Base-by-base conservation (phyloP, 2,113 vertebrate species). In the Oophaga pumilio region DNA sequence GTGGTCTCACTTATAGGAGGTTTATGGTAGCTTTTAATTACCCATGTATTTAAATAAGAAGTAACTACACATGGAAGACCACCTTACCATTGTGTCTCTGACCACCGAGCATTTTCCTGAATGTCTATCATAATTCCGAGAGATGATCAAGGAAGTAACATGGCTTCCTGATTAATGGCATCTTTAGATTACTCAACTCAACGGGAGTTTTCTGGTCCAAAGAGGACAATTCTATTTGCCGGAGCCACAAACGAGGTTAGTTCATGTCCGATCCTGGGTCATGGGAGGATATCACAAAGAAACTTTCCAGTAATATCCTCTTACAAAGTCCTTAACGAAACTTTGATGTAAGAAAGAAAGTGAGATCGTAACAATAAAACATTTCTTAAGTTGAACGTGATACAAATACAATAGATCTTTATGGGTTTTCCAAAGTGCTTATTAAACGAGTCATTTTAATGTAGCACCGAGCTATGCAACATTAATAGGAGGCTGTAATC, bases 391-490 rank as follows among this genome's bases (percentile, higher is more conserved):
- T 13, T 60, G 56, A n/a, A 33, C 28, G 18, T 82, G 80, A 82
- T 82, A 49, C 43, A 82, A 66, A 66, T 82, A 82, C 80, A 82
- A 66, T 82, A 66, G 80, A 82, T 14, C 33, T 82, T 82, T 82
- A 82, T 62, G 28, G 28, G 57, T 62, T 62, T 43, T 81, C 57
- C 50, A 43, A 59, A 82, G 79, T 64, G 79, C 80, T 66, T 82
- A 66, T 82, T 66, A 82, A 66, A 82, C 12, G 2, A 66, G 66
- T 66, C 18, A 66, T 57, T 79, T 79, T 79, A 79, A 79, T 57
- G 52, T 79, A 79, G 24, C 60, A n/a, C 59, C n/a, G 43, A 82
- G 60, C 60, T 66, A 62, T 66, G 80, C 43, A 66, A 66, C 59
- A 82, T 82, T 66, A 82, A 66, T 50, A 24, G n/a, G 60, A 82